These are phyloP conservation scores for Nycticebus coucang DNA, from an alignment of 2,113 vertebrate genomes.

Conservation along the genomic window DNA sequence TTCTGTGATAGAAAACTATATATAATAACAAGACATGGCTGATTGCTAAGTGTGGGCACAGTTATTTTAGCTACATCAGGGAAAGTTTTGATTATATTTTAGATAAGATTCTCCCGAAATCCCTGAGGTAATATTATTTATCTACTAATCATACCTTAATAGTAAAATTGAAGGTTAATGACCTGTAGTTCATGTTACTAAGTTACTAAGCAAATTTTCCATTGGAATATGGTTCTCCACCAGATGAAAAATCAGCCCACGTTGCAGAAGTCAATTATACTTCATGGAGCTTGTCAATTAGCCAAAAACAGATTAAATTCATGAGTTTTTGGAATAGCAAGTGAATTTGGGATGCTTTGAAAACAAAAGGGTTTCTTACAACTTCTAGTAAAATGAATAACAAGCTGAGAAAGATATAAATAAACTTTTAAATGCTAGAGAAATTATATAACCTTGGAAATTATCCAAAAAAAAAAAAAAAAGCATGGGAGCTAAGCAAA, in stretches of 20 bases:
- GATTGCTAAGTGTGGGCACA: no score
- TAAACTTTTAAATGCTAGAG: no score
- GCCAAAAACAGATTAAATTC: neutral
- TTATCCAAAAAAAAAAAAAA: no score
- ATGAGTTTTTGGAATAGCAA: rapidly evolving
- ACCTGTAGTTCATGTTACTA: neutral
- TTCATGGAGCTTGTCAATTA: no score
- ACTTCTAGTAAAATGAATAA: neutral
- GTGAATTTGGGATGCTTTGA: neutral
- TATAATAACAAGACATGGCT: neutral
- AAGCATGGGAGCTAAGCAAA: no score
- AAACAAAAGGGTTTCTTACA: neutral
- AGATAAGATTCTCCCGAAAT: rapidly evolving
- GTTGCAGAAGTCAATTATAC: no score
- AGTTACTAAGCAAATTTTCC: neutral
- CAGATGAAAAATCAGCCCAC: neutral
- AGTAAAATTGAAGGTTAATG: neutral
- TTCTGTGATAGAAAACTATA: neutral
- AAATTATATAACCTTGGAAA: no score
- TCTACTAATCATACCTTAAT: neutral
- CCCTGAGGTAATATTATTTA: neutral
- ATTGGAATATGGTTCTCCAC: neutral
- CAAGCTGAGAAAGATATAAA: no score
- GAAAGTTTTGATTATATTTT: neutral
- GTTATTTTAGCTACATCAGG: no score